Percentiles rank a stretch among this genome's conserved stretches.
These are phyloP conservation scores for Pogoniulus pusillus DNA, from an alignment of 2,797 vertebrate genomes.

Conservation along the genomic window DNA sequence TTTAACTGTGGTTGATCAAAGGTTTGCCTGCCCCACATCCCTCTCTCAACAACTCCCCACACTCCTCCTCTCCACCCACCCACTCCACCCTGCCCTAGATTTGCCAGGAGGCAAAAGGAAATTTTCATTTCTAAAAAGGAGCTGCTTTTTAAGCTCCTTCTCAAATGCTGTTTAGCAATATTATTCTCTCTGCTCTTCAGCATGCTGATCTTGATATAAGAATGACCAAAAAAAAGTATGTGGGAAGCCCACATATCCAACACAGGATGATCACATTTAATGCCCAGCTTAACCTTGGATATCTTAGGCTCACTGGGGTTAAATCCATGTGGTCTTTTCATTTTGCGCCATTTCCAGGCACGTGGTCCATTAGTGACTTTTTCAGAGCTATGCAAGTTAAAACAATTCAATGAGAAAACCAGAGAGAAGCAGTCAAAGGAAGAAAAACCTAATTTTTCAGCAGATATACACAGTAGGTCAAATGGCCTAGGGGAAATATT, in stretches of 20 bases:
- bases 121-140: neutral
- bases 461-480: constrained; percentile 9
- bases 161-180: neutral
- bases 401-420: constrained; percentile 37
- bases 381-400: constrained; percentile 28
- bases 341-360: neutral
- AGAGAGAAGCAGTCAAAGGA: constrained; percentile 36
- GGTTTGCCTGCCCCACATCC: too few species aligned
- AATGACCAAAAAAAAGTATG: neutral
- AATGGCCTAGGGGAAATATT: constrained; percentile 36
- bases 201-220: neutral
- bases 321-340: neutral
- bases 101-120: neutral
- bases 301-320: neutral
- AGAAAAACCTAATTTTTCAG: constrained; percentile 32
- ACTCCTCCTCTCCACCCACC: too few species aligned
- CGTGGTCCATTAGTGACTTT: neutral
- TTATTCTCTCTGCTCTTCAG: neutral
- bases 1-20: neutral
- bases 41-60: too few species aligned
- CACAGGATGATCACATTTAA: neutral
- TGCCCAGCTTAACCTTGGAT: neutral
- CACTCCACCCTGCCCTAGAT: neutral
- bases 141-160: neutral
- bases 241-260: neutral